phyloP scores from a whole-genome alignment of 2,888 invertebrate genomes.

The Luperina testacea region DNA sequence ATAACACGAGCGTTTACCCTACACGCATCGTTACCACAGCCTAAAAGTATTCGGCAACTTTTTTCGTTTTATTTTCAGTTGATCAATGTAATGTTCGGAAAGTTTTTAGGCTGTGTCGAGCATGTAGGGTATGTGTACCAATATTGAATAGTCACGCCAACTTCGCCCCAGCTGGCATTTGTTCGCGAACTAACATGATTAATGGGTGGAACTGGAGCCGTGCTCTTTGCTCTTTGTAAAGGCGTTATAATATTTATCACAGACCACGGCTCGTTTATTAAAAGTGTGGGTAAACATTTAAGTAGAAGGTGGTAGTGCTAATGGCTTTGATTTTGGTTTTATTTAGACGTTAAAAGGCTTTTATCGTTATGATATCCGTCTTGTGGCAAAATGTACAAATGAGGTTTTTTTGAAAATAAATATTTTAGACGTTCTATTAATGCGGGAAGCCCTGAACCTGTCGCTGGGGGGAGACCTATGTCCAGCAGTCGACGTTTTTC shows the following conservation, averaged over 20 bases:
- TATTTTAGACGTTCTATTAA: neutral
- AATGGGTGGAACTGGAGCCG: constrained; percentile 78
- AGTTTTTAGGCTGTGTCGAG: constrained; percentile 61
- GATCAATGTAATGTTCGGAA: neutral
- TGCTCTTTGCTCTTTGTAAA: constrained; percentile 77
- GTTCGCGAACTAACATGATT: constrained; percentile 82
- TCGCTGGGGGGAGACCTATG: neutral
- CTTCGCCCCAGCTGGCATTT: constrained; percentile 78
- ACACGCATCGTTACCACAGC: constrained; percentile 45
- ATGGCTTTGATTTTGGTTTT: constrained; percentile 48
- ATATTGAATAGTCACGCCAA: constrained; percentile 75
- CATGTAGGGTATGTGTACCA: constrained; percentile 66
- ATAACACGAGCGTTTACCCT: constrained; percentile 52
- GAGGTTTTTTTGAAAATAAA: neutral
- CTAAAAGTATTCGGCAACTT: constrained; percentile 16
- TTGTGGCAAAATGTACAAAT: neutral
- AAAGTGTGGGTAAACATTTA: constrained; percentile 63
- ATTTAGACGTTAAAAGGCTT: constrained; percentile 46
- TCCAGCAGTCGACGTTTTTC: no score
- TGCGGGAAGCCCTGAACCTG: neutral
- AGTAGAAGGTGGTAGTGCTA: constrained; percentile 48
- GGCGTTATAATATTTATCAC: constrained; percentile 72
- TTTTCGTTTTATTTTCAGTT: constrained; percentile 16
- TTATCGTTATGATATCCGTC: constrained; percentile 19
- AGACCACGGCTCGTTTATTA: constrained; percentile 66